Evolutionary conservation across 2,888 invertebrate species (phyloP).

Genomic region (Rapana venosa): DNA sequence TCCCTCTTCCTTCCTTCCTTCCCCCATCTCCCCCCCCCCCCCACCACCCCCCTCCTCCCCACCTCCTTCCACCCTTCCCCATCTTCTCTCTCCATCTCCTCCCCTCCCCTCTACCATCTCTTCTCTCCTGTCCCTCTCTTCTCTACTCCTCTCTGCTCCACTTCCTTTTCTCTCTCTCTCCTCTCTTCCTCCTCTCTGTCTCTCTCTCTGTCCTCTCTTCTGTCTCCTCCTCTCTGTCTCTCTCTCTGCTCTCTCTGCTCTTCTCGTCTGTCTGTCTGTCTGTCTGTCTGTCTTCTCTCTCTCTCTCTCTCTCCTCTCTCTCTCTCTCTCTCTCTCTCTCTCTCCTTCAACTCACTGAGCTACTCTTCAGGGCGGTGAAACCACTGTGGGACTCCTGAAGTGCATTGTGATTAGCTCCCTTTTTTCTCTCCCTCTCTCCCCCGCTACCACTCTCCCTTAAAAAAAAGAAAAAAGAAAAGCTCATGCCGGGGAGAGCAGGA

Average conservation of each 20-base stretch:
- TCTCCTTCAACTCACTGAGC: neutral
- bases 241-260: no score
- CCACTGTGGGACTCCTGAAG: constrained; percentile 12
- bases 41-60: neutral
- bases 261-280: no score
- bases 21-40: neutral
- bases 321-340: neutral
- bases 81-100: neutral
- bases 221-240: no score
- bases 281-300: no score
- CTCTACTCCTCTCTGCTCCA: no score
- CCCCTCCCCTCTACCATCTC: neutral
- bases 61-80: no score
- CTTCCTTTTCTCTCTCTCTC: no score
- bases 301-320: neutral
- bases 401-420: constrained; percentile 37
- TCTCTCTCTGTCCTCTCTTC: no score
- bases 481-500: constrained; percentile 5
- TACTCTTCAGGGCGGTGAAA: constrained; percentile 19
- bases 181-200: no score
- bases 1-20: neutral
- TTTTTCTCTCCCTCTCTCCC: neutral
- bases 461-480: no score
- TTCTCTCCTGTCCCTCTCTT: neutral
- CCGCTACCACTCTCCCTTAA: neutral